Conservation (phyloP, 2,113 vertebrate genomes). For the Hylia prasina region DNA sequence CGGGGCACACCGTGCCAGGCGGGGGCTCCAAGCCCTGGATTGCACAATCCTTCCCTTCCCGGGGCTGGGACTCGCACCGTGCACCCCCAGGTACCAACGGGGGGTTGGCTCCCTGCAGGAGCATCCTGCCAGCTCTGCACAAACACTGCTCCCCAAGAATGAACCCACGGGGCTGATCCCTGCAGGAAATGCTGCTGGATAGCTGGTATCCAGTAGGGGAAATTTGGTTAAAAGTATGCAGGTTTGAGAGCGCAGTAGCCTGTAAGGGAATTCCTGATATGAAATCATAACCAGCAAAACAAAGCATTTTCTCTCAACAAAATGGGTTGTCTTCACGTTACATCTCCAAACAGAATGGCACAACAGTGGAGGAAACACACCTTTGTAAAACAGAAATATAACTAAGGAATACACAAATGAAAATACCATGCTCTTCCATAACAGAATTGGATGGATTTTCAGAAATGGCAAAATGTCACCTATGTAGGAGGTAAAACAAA, state of each 20-base stretch:
- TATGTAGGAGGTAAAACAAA: background rate
- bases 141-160: fast-evolving
- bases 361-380: background rate
- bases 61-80: fast-evolving
- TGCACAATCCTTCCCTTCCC: background rate
- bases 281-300: background rate
- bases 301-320: background rate
- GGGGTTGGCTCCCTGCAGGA: background rate
- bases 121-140: background rate
- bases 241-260: background rate
- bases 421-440: background rate
- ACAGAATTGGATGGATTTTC: background rate
- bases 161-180: background rate
- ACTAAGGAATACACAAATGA: background rate
- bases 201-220: fast-evolving
- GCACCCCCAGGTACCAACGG: fast-evolving
- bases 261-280: background rate
- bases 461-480: background rate
- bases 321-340: background rate
- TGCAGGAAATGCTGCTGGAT: background rate
- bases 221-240: background rate
- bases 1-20: fast-evolving
- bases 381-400: background rate
- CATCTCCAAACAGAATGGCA: background rate
- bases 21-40: fast-evolving